These are phyloP conservation scores for Agrotis clavis DNA, from an alignment of 2,888 invertebrate species.

Conservation along the genomic window DNA sequence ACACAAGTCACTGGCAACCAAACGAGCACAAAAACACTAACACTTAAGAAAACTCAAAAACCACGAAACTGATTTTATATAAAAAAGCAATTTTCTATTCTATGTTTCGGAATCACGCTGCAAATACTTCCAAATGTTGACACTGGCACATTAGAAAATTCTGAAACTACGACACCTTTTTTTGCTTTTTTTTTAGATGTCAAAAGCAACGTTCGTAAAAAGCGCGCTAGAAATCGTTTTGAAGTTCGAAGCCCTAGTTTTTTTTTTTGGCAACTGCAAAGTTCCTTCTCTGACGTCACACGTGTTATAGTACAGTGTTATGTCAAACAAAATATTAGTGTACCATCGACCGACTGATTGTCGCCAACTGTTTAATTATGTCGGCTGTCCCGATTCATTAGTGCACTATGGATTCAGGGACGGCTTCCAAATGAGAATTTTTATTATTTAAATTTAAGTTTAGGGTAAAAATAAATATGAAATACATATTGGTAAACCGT, in stretches of 20 bases:
- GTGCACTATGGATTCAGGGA: slow-evolving; percentile 84
- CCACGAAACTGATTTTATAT: neutral
- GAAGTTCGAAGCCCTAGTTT: slow-evolving; percentile 14
- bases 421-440: slow-evolving; percentile 67
- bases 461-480: too few relatives aligned
- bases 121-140: too few relatives aligned
- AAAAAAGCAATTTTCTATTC: neutral
- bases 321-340: slow-evolving; percentile 77
- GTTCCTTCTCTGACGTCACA: slow-evolving; percentile 56
- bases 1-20: slow-evolving; percentile 11
- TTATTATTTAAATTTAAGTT: slow-evolving; percentile 18
- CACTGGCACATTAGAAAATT: too few relatives aligned
- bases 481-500: neutral
- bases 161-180: too few relatives aligned
- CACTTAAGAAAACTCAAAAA: slow-evolving; percentile 1
- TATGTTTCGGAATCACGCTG: neutral
- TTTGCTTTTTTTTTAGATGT: too few relatives aligned
- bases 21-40: slow-evolving; percentile 14
- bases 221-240: neutral
- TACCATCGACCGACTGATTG: slow-evolving; percentile 81
- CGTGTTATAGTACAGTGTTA: slow-evolving; percentile 49
- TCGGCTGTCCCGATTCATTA: slow-evolving; percentile 89
- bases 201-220: neutral
- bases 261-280: too few relatives aligned
- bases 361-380: slow-evolving; percentile 89